Conservation (phyloP, 2,888 invertebrate genomes). For the Drosophila planitibia region DNA sequence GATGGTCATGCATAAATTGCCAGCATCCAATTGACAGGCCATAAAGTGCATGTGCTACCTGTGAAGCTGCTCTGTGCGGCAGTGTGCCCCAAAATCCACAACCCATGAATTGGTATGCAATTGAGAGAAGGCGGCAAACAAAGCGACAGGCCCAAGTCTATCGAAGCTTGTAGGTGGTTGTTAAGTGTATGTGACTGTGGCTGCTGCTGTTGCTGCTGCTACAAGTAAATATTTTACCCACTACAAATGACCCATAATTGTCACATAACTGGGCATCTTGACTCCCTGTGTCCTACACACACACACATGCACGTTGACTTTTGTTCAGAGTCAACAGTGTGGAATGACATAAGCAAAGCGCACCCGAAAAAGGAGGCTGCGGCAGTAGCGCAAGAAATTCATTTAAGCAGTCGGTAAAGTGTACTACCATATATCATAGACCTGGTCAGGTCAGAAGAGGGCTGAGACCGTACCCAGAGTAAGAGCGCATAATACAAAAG, state of each 20-base stretch:
- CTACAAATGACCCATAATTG: constrained; percentile 73
- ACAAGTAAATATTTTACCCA: constrained; percentile 44
- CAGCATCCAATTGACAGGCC: constrained; percentile 7
- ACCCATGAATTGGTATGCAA: constrained; percentile 35
- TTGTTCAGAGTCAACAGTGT: constrained; percentile 76
- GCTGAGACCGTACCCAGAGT: constrained; percentile 10
- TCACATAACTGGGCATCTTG: constrained; percentile 54
- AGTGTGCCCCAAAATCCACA: constrained; percentile 27
- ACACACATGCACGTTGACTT: constrained; percentile 54
- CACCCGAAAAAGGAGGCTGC: constrained; percentile 3
- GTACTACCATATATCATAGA: constrained; percentile 70
- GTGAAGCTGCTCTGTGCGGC: neutral
- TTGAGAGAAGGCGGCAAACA: constrained; percentile 19
- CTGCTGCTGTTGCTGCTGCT: constrained; percentile 8
- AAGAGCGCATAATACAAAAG: constrained; percentile 5
- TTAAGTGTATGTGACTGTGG: constrained; percentile 7
- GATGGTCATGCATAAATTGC: constrained; percentile 8
- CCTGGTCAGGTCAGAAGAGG: constrained; percentile 18
- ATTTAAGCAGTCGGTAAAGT: constrained; percentile 80
- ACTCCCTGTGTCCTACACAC: neutral
- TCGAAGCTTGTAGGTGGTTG: constrained; percentile 22
- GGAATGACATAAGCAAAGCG: constrained; percentile 52
- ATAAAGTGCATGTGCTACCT: constrained; percentile 18
- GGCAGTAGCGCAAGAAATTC: constrained; percentile 71
- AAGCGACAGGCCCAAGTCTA: constrained; percentile 28